Base-by-base conservation (phyloP, 2,797 vertebrate genomes). In the Schizopygopsis malacanthus region DNA sequence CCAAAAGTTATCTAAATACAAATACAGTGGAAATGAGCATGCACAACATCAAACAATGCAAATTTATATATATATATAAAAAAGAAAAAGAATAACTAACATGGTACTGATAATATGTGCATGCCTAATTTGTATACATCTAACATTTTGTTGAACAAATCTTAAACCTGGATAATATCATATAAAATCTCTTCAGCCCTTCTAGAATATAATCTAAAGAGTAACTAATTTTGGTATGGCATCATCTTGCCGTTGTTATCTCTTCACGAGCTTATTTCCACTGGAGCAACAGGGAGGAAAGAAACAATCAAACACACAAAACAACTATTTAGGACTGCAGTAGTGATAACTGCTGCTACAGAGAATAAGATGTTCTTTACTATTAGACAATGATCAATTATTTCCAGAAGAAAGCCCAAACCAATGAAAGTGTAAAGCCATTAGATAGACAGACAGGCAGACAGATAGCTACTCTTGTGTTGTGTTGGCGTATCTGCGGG, bases 261-360 rank as follows among this genome's bases (percentile, higher is more conserved):
- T 6, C 50, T 33, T 82, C 52, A 28, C 3, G 45, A 20, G 82
- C 41, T 15, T 2, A 76, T 47, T 63, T 75, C 12, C 10, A 39
- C 3, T n/a, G 39, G 28, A 47, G 59, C 16, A 67, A 67, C 79
- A 81, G 22, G 20, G 61, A 82, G 16, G 54, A 65, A 18, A 72
- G 69, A 50, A 83, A 83, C 41, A 61, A 82, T 59, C 33, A 28
- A 28, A 28, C 52, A 10, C 11, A 83, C 52, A 28, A 25, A 79
- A 45, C 59, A 81, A 87, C 86, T 0, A 86, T 84, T 83, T 83
- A 39, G 84, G 92, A 90, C 45, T 37, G 72, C 76, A 86, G 90
- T 75, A 69, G 71, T 81, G 83, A 28, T 84, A 85, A 75, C 76
- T 90, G 83, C 16, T 45, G 70, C 41, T 83, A 33, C 4, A 61